phyloP scores from a whole-genome alignment of 1,140 invertebrate species.

The Drosophila nannoptera region DNA sequence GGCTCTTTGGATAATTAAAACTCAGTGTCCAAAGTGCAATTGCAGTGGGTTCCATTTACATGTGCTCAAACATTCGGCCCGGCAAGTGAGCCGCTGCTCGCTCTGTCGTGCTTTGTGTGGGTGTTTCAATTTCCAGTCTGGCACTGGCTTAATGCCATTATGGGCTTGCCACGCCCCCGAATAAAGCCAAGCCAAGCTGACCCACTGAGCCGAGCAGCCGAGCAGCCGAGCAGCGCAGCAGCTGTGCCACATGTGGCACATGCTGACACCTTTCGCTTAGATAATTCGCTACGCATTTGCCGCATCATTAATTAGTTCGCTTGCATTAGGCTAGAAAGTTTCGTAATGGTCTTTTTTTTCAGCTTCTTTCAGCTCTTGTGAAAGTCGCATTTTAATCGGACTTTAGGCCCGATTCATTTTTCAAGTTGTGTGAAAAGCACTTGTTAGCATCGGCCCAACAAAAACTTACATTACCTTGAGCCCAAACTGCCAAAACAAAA shows the following conservation, averaged over 20 bases:
- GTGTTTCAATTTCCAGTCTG: conserved; percentile 70
- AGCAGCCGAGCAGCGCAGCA: no score
- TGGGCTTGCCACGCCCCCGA: conserved; percentile 24
- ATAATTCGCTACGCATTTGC: conserved; percentile 68
- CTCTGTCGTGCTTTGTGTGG: conserved; percentile 44
- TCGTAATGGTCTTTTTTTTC: conserved; percentile 18
- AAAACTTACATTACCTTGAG: conserved; percentile 67
- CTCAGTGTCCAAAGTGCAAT: conserved; percentile 69
- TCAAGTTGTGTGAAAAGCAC: conserved; percentile 40
- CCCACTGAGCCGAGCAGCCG: no score
- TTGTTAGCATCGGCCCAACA: conserved; percentile 39
- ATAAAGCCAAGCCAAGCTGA: conserved; percentile 32
- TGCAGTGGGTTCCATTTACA: conserved; percentile 69
- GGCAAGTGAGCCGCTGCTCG: conserved; percentile 45
- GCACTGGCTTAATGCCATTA: conserved; percentile 61
- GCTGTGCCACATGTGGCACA: conserved; percentile 29
- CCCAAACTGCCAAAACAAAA: conserved; percentile 67
- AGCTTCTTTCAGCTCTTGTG: conserved; percentile 29
- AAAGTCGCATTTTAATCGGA: conserved; percentile 50
- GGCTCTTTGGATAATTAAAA: conserved; percentile 69
- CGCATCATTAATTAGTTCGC: conserved; percentile 64
- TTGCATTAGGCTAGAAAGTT: conserved; percentile 55
- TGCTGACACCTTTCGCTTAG: conserved; percentile 50
- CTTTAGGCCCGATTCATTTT: conserved; percentile 28
- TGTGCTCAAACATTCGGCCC: conserved; percentile 53